Percentiles rank a stretch among this genome's conserved stretches.
These are phyloP conservation scores for Stigmatopora argus DNA, from an alignment of 2,113 vertebrate genomes.

Conservation along the genomic window DNA sequence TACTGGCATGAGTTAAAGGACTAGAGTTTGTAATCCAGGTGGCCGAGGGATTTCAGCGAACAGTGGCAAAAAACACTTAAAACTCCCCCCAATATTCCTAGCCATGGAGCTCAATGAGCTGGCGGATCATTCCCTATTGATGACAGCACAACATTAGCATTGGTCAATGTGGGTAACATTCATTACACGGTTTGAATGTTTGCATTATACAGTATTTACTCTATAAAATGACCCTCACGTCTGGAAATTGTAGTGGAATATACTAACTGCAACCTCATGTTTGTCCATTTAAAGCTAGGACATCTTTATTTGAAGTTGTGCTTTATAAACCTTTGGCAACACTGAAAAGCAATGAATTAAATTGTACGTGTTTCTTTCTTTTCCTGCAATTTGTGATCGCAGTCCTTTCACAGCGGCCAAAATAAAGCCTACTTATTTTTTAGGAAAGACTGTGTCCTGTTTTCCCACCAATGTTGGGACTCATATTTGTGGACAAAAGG, in stretches of 20 bases:
- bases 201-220: background rate
- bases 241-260: background rate
- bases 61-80: slow-evolving; percentile 77
- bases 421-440: no score
- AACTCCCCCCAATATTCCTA: slow-evolving; percentile 67
- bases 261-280: background rate
- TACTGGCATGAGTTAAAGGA: slow-evolving; percentile 80
- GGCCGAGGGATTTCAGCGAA: slow-evolving; percentile 75
- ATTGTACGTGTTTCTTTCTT: background rate
- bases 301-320: background rate
- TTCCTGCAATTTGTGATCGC: background rate
- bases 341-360: background rate
- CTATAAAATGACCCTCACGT: background rate
- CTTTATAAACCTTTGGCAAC: background rate
- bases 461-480: no score
- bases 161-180: background rate
- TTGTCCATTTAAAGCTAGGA: background rate
- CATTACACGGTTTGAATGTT: background rate
- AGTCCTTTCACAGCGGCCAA: no score
- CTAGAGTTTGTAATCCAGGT: slow-evolving; percentile 80
- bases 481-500: no score
- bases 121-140: slow-evolving; percentile 65
- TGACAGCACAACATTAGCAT: slow-evolving; percentile 52
- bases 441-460: no score
- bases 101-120: slow-evolving; percentile 60